Evolutionary conservation across 2,888 invertebrate genomes (phyloP), one percentile per base, ranked within the genome.

Genomic region (Caenorhabditis parvicauda): DNA sequence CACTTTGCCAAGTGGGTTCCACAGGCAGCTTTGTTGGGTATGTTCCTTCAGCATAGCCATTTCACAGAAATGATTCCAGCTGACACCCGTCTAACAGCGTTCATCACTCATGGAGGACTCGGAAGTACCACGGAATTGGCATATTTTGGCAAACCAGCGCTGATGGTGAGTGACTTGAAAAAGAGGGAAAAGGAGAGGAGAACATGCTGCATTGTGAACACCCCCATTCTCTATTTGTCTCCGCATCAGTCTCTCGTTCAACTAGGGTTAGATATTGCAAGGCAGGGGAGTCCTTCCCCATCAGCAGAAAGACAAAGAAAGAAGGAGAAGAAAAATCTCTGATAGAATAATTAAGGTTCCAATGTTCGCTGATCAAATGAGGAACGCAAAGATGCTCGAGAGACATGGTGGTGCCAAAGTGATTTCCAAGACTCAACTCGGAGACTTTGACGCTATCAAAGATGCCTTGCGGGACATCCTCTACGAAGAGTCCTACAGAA

Each of bases 351-450:
- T 44, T 27, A 45, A 60, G 58, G 54, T 73, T 42, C 71, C 71
- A 3, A 55, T 65, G 5, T 67, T 69, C 29, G 65, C 47, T 2
- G 71, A 71, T 48, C 71, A 71, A 49, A 35, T 57, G 47, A 52
- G 69, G 32, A 73, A 73, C 41, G 65, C 70, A 5, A 49, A 55
- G 9, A 65, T 70, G 64, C 29, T 68, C 14, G 52, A 49, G n/a
- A 24, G 64, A 22, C 54, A 58, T 24, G 63, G 64, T 24, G 58
- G 66, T 3, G 67, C 62, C 6, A 56, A 64, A n/a, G 41, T 48
- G 2, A 7, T 72, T 2, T 17, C 53, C 3, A 67, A 69, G 37
- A 38, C 41, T 1, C 64, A 70, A 12, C 58, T 73, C 7, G 32
- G 37, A 1, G 42, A 54, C 7, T 9, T 51, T 0, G 45, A 66